Evolutionary conservation across 2,888 invertebrate genomes (phyloP).

Genomic region (Archaeoteleia sp.): DNA sequence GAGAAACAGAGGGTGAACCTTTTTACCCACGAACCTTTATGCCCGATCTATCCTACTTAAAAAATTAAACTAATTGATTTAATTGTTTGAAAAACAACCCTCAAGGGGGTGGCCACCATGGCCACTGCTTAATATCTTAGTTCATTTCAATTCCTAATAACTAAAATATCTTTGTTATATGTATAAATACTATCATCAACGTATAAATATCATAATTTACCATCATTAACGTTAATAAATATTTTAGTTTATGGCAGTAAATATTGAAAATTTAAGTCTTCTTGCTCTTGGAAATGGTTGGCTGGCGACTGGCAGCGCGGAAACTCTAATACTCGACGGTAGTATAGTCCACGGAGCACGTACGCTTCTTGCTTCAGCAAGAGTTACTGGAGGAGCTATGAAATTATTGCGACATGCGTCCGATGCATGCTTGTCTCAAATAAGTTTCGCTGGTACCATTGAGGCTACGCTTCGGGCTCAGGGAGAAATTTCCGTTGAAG

Average conservation of each 20-base stretch:
- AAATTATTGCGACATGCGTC: slow-evolving; percentile 78
- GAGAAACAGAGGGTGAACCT: no score
- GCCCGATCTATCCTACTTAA: no score
- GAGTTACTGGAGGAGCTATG: slow-evolving; percentile 80
- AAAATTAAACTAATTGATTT: no score
- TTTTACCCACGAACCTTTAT: no score
- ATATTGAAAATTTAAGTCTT: slow-evolving; percentile 84
- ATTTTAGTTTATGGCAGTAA: slow-evolving; percentile 88
- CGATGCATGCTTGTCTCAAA: slow-evolving; percentile 83
- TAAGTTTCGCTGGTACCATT: slow-evolving; percentile 83
- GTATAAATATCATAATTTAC: no score
- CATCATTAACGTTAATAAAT: no score
- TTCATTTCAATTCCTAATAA: background rate
- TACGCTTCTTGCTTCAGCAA: slow-evolving; percentile 83
- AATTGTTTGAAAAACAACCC: no score
- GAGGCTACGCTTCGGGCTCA: slow-evolving; percentile 88
- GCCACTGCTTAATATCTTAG: no score
- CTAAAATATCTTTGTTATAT: slow-evolving; percentile 15
- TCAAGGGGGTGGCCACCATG: no score
- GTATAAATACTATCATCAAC: no score
- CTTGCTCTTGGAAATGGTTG: slow-evolving; percentile 81
- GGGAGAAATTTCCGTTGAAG: slow-evolving; percentile 90
- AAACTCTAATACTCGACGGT: slow-evolving; percentile 82
- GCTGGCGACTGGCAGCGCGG: slow-evolving; percentile 83
- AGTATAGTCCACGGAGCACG: slow-evolving; percentile 83